These are phyloP conservation scores for Mimas tiliae DNA, from an alignment of 2,888 invertebrate species.

Conservation along the genomic window DNA sequence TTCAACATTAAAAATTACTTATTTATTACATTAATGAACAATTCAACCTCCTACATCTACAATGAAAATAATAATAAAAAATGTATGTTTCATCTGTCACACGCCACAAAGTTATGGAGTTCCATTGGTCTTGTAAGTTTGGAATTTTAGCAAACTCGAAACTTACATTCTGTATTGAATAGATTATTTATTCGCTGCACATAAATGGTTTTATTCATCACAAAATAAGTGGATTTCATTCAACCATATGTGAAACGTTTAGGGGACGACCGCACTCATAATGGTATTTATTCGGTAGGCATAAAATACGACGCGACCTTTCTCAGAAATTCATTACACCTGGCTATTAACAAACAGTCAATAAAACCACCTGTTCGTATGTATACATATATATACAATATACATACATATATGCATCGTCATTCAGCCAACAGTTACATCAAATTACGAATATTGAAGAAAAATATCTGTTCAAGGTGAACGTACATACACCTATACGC, in stretches of 20 bases:
- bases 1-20: neutral
- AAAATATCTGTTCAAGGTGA: too few relatives aligned
- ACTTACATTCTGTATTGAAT: conserved; percentile 5
- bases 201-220: too few relatives aligned
- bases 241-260: neutral
- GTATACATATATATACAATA: too few relatives aligned
- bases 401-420: too few relatives aligned
- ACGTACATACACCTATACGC: too few relatives aligned
- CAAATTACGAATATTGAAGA: too few relatives aligned
- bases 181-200: too few relatives aligned
- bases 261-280: neutral
- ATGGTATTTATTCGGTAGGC: too few relatives aligned
- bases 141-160: conserved; percentile 8
- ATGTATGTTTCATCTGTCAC: conserved; percentile 18
- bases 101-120: conserved; percentile 7
- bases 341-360: neutral
- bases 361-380: too few relatives aligned
- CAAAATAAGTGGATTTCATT: too few relatives aligned
- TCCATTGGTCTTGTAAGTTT: conserved; percentile 14
- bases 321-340: neutral
- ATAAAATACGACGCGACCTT: neutral
- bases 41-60: neutral
- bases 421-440: too few relatives aligned
- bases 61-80: neutral
- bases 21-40: neutral